Evolutionary conservation across 2,797 vertebrate species (phyloP), one percentile per base, ranked within the genome.

Genomic region (Leontocebus nigricollis): DNA sequence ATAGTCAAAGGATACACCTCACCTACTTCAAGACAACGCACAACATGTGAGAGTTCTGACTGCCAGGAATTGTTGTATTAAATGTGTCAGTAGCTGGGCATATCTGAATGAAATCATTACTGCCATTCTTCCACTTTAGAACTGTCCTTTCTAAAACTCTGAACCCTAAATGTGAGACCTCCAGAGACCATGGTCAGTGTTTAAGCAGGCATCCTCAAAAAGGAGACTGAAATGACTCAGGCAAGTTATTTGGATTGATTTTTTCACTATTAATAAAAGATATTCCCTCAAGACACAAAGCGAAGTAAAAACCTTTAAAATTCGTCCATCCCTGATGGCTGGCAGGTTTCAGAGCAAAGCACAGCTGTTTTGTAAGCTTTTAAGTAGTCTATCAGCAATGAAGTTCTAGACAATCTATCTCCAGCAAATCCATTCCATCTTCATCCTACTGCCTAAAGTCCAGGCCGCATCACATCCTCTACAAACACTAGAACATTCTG

Each of bases 61-160:
- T 15, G 30, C 9, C 30, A n/a, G 0, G 22, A 0, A 22, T 52
- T 1, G 0, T 2, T 41, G 1, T 30, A 88, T 6, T 48, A 67
- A 19, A 26, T 46, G 1, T 96, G 48, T 36, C 55, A 30, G 36
- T 1, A 8, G 83, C 91, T 41, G 15, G 46, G 14, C 30, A 7
- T 4, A 46, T 61, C 41, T 52, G n/a, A 70, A 50, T 7, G 39
- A 87, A 82, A 33, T 36, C n/a, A 48, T 14, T 61, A 19, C 22
- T 88, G 46, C 50, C 4, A 10, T 19, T 80, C 61, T 59, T 84
- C 17, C 15, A 90, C 0, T 1, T 46, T 46, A 46, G 0, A 0
- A 0, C 70, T 5, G 0, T 77, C 80, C 79, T 70, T 80, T 41
- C 61, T 80, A 46, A 76, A 17, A 44, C 33, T 41, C 36, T 85